Conservation (phyloP, 2,113 vertebrate species). For the Nerophis lumbriciformis region DNA sequence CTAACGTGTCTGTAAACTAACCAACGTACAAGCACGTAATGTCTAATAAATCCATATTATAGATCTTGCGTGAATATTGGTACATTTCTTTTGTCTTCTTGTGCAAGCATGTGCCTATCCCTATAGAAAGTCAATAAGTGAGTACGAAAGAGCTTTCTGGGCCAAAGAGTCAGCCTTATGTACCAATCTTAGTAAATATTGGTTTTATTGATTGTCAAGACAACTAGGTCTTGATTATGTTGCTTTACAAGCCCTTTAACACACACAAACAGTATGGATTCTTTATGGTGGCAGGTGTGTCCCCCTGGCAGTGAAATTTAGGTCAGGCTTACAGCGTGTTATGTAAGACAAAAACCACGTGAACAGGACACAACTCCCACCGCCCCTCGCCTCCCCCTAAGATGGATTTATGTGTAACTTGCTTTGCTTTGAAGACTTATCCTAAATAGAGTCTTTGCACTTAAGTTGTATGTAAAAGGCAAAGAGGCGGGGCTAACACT, state of each 20-base stretch:
- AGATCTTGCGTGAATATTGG: too few species aligned
- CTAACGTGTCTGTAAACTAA: too few species aligned
- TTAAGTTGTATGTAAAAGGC: conserved; percentile 2
- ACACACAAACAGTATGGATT: background rate
- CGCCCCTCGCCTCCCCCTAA: background rate
- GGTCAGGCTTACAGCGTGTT: conserved; percentile 40
- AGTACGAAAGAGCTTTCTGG: too few species aligned
- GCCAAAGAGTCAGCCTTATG: too few species aligned
- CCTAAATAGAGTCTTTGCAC: background rate
- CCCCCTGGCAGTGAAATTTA: conserved; percentile 19
- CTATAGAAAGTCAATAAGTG: too few species aligned
- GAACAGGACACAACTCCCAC: conserved; percentile 31
- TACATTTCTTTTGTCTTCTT: too few species aligned
- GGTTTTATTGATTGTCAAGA: too few species aligned
- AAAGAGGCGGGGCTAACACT: conserved; percentile 3
- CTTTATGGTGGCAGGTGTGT: background rate
- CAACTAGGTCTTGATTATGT: too few species aligned
- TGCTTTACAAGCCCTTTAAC: background rate
- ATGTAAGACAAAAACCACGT: conserved; percentile 48
- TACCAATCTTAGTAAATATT: too few species aligned
- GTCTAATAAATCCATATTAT: too few species aligned
- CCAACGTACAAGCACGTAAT: too few species aligned
- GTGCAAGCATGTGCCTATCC: too few species aligned
- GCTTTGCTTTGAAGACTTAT: background rate
- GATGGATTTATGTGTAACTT: background rate